phyloP scores from a whole-genome alignment of 2,797 vertebrate species.

The Myioborus miniatus region DNA sequence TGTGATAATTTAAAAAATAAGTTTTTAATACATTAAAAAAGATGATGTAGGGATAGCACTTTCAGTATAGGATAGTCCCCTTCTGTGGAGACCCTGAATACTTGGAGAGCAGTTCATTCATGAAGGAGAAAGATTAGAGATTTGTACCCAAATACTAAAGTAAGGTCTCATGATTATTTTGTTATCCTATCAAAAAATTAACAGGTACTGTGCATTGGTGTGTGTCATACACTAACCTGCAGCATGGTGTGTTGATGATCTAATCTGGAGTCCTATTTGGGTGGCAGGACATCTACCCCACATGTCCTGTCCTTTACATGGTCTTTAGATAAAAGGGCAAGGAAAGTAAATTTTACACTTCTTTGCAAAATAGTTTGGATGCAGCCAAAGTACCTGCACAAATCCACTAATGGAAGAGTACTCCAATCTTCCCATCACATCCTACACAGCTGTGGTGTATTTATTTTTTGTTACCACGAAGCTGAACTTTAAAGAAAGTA shows the following conservation, averaged over 20 bases:
- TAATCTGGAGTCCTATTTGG: neutral
- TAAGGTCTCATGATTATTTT: neutral
- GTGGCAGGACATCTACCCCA: neutral
- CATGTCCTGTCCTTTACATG: neutral
- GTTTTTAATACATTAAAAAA: neutral
- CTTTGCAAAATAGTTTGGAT: neutral
- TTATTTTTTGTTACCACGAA: neutral
- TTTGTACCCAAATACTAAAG: neutral
- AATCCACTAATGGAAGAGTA: neutral
- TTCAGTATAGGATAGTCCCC: neutral
- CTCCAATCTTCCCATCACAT: neutral
- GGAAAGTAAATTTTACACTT: neutral
- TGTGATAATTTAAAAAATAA: neutral
- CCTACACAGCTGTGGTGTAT: accelerated
- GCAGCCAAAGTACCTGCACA: neutral
- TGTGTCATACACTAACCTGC: neutral
- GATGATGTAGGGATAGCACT: neutral
- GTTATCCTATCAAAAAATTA: neutral
- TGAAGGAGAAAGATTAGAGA: neutral
- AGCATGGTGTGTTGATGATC: neutral
- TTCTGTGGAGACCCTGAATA: neutral
- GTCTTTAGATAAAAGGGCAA: neutral
- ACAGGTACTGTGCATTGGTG: neutral
- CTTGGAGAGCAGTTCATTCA: neutral
- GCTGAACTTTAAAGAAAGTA: neutral